Percentiles rank a stretch among this genome's conserved stretches.
Evolutionary conservation across 2,113 vertebrate genomes (phyloP).

Genomic region (Turnix velox): DNA sequence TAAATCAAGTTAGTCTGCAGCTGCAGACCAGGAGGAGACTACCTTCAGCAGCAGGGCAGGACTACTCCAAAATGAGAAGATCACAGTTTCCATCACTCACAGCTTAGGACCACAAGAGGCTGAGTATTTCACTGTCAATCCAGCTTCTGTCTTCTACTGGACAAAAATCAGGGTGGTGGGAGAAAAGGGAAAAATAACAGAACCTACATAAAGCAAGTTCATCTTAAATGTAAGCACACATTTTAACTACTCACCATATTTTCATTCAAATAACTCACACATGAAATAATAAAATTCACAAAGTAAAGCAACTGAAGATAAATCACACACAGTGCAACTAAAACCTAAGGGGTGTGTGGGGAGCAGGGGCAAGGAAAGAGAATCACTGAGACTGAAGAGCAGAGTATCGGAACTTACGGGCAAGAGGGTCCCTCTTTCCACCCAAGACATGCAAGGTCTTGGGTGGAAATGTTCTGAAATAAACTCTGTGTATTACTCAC

Average conservation of each 20-base stretch:
- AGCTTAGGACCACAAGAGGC: not conserved
- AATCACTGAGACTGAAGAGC: not conserved
- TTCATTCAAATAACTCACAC: not conserved
- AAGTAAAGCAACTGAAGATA: not conserved
- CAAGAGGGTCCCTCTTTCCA: not conserved
- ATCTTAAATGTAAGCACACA: not conserved
- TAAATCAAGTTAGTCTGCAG: not conserved
- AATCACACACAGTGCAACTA: not conserved
- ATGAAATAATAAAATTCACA: not conserved
- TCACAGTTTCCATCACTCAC: not conserved
- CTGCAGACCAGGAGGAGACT: not conserved
- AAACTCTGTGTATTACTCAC: not conserved
- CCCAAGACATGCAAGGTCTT: not conserved
- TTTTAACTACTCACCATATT: not conserved
- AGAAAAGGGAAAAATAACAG: not conserved
- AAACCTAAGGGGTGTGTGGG: not conserved
- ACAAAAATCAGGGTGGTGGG: not conserved
- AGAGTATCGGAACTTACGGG: no score
- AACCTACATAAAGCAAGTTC: not conserved
- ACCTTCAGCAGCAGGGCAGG: not conserved
- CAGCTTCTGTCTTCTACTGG: not conserved
- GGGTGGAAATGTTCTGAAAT: not conserved
- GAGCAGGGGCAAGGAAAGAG: not conserved
- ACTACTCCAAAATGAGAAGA: not conserved
- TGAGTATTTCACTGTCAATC: not conserved